phyloP scores from a whole-genome alignment of 2,797 vertebrate genomes.

The Graptemys geographica region DNA sequence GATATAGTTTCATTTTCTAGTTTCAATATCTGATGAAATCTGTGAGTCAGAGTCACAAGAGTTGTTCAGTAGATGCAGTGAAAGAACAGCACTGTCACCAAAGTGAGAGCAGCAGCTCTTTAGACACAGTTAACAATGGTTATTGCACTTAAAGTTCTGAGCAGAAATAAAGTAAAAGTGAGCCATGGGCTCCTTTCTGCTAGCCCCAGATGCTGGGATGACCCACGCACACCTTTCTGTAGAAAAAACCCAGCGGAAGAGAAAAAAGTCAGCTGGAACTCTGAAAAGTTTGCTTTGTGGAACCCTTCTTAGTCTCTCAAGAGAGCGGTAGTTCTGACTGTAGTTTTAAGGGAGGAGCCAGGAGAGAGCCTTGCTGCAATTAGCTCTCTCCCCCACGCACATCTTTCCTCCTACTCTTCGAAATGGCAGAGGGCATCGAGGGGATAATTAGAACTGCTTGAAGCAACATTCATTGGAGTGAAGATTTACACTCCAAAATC shows the following conservation, averaged over 20 bases:
- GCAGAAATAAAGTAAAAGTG: background rate
- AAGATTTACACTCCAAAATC: background rate
- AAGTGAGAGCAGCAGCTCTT: background rate
- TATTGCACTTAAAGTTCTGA: background rate
- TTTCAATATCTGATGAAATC: fast-evolving
- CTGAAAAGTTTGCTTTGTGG: background rate
- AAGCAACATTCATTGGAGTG: background rate
- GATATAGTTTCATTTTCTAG: background rate
- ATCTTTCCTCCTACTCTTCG: fast-evolving
- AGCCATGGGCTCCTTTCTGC: background rate
- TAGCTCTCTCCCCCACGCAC: background rate
- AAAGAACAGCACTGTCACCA: background rate
- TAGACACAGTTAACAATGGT: background rate
- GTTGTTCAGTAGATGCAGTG: background rate
- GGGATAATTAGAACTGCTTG: background rate
- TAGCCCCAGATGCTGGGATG: background rate
- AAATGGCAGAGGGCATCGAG: background rate
- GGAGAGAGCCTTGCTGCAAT: fast-evolving
- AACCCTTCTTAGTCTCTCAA: background rate
- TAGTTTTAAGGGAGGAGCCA: background rate
- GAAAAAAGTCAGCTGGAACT: background rate
- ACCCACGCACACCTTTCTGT: background rate
- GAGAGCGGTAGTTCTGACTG: background rate
- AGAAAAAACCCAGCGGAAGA: background rate
- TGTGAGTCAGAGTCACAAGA: constrained; percentile 20